A percentile compares a stretch with the other conserved stretches of the same genome.
Conservation (phyloP, 2,888 invertebrate species). For the Subacronicta megacephala region DNA sequence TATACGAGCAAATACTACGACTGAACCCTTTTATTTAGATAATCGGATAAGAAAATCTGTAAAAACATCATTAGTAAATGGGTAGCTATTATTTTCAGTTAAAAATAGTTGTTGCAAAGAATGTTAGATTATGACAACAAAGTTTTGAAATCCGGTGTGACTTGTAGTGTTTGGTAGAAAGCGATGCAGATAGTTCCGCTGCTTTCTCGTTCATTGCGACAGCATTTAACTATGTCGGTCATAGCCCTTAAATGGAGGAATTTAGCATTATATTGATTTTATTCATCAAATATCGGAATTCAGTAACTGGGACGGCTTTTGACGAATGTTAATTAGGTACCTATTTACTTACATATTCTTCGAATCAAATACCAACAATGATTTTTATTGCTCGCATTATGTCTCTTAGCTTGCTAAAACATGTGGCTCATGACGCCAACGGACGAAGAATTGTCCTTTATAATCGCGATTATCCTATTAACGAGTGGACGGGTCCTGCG, state of each 20-base stretch:
- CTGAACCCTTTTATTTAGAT: no score
- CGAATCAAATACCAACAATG: constrained; percentile 1
- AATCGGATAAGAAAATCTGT: no score
- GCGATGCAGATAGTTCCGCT: constrained; percentile 41
- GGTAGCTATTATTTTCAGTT: no score
- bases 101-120: no score
- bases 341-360: neutral
- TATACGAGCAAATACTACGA: no score
- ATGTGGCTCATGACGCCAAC: constrained; percentile 42
- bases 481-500: constrained; percentile 53
- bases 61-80: no score
- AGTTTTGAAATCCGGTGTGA: constrained; percentile 51
- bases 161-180: constrained; percentile 55
- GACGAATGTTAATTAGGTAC: neutral
- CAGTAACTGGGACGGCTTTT: constrained; percentile 2
- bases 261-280: constrained; percentile 1
- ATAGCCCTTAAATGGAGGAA: constrained; percentile 31
- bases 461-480: constrained; percentile 83
- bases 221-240: constrained; percentile 21
- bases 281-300: neutral
- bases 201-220: constrained; percentile 51
- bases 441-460: constrained; percentile 54
- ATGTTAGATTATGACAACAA: constrained; percentile 12
- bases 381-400: constrained; percentile 6
- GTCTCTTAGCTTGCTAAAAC: constrained; percentile 15